These are phyloP conservation scores for Cenopis cana DNA, from an alignment of 2,888 invertebrate genomes.

Conservation along the genomic window DNA sequence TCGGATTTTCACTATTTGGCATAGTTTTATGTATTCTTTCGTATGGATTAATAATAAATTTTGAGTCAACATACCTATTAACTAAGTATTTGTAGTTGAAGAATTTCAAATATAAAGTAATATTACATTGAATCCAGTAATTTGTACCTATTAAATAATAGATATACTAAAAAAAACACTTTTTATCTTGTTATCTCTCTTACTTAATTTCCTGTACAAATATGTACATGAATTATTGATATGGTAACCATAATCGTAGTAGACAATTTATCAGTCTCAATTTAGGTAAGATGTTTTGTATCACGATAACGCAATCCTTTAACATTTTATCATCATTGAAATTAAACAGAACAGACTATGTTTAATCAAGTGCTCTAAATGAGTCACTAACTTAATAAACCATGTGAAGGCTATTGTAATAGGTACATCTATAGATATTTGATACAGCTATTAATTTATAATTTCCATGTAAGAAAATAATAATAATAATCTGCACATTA, in stretches of 20 bases:
- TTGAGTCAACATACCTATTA: too few species aligned
- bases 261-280: neutral
- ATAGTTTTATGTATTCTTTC: too few species aligned
- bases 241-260: neutral
- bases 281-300: neutral
- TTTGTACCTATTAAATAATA: too few species aligned
- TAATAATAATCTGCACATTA: too few species aligned
- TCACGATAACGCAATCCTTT: neutral
- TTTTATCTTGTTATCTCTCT: neutral
- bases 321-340: slow-evolving; percentile 1
- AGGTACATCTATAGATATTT: too few species aligned
- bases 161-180: neutral
- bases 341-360: slow-evolving; percentile 1
- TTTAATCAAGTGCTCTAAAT: slow-evolving; percentile 32
- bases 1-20: too few species aligned
- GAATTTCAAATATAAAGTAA: too few species aligned
- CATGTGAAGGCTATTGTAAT: slow-evolving; percentile 14
- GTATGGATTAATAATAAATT: too few species aligned
- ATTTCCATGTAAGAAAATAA: neutral
- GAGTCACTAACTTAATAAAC: slow-evolving; percentile 25
- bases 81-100: too few species aligned
- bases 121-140: too few species aligned
- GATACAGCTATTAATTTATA: neutral
- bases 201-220: neutral
- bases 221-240: neutral